Evolutionary conservation across 2,888 invertebrate species (phyloP), one percentile per base, ranked within the genome.

Genomic region (Chrysomela aeneicollis): DNA sequence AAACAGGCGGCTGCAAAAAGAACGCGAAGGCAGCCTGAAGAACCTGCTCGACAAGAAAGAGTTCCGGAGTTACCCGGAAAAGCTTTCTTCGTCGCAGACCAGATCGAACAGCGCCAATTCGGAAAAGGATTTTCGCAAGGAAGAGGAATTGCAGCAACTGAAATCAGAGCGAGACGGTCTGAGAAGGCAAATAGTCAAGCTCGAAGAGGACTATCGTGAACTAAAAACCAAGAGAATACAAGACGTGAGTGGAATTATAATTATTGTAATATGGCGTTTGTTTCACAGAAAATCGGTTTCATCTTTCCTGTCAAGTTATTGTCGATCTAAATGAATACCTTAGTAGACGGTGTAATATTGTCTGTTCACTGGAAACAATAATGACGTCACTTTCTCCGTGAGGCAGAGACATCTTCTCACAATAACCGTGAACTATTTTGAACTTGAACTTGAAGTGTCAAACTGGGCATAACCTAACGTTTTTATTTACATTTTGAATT

Each of bases 191-290:
- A 66, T 82, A 47, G 74, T 76, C 49, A 71, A 79, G 53, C 75
- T 92, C 22, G 92, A 92, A 75, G 89, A 89, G 67, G 93, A 93
- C 76, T 90, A 91, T 74, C 90, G 91, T 79, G 83, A 87, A 66
- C 81, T 93, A 73, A 92, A 93, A 79, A 90, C 89, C 72, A 93
- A 93, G 79, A 86, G 93, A 59, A 85, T 93, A 74, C 90, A 92
- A 80, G 93, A 93, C 83, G 90, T 93, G 81, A 90, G 91, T 86
- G 71, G 6, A 26, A 26, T 26, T n/a, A n/a, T n/a, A n/a, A 15
- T 17, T 37, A 26, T 18, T 15, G 37, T 6, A 52, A 6, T 52
- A 52, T 12, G 15, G 19, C 10, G 22, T 57, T 12, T 59, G 4
- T 17, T 30, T 15, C 10, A 35, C 30, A 51, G 21, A 26, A 52